Percentiles rank a stretch among this genome's conserved stretches.
Evolutionary conservation across 2,113 vertebrate genomes (phyloP).

Genomic region (Cichladusa arquata): DNA sequence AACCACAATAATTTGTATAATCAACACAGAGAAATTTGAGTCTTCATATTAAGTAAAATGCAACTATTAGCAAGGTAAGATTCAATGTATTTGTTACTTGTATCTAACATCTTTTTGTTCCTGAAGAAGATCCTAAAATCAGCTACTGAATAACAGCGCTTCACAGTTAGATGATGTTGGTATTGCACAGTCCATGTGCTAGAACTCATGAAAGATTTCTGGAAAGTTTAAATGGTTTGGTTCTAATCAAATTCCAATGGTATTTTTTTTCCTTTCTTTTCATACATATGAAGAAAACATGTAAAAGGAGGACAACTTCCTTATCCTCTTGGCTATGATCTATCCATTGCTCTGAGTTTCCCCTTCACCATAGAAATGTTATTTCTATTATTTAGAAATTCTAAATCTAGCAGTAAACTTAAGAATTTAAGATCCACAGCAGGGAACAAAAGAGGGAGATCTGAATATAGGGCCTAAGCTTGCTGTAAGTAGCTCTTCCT

Average conservation of each 20-base stretch:
- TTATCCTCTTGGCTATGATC: not conserved
- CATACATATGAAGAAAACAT: not conserved
- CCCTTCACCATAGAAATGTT: not conserved
- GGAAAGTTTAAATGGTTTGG: not conserved
- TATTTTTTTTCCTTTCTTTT: not conserved
- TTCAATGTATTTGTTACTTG: not conserved
- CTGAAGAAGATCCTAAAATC: not conserved
- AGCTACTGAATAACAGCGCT: not conserved
- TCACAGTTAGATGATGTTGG: not conserved
- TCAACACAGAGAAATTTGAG: not conserved
- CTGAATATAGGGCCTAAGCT: not conserved
- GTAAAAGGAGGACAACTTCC: not conserved
- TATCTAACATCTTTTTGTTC: not conserved
- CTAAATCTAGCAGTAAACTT: not conserved
- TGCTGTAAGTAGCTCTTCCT: not conserved
- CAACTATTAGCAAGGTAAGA: not conserved
- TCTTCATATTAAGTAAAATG: not conserved
- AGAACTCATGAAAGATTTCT: not conserved
- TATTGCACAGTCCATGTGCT: not conserved
- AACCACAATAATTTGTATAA: not conserved
- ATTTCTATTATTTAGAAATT: not conserved
- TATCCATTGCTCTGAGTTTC: not conserved
- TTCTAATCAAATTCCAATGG: not conserved
- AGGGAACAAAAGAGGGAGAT: not conserved
- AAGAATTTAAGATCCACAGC: not conserved